Conservation (phyloP, 2,797 vertebrate species). For the Xenopus petersii region DNA sequence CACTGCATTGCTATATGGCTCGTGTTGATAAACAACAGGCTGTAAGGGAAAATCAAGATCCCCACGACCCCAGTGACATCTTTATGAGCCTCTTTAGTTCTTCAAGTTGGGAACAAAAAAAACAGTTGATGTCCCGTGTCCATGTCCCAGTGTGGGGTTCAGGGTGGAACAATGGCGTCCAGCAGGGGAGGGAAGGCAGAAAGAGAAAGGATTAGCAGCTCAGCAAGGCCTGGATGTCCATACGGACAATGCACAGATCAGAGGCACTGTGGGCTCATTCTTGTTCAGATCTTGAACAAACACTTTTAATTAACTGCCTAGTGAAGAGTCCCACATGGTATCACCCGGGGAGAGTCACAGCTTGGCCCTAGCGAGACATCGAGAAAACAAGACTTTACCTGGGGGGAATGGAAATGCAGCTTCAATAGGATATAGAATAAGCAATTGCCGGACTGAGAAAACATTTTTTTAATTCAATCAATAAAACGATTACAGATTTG, state of each 20-base stretch:
- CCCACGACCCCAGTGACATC: conserved; percentile 19
- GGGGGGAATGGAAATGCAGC: no score
- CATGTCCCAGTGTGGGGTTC: conserved; percentile 23
- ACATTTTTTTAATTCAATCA: no score
- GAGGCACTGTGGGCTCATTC: not conserved
- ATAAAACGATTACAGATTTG: no score
- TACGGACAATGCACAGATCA: not conserved
- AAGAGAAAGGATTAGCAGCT: conserved; percentile 29
- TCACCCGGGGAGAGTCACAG: no score
- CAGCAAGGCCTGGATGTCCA: not conserved
- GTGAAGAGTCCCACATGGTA: not conserved
- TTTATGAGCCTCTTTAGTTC: conserved; percentile 29
- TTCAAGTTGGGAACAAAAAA: conserved; percentile 16
- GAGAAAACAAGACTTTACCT: no score
- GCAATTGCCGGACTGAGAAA: no score
- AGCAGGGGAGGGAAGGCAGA: conserved; percentile 12
- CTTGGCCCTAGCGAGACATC: no score
- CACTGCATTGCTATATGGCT: no score
- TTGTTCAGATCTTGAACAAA: not conserved
- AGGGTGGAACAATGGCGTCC: conserved; percentile 33
- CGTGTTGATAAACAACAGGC: conserved; percentile 7
- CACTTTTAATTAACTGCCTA: not conserved
- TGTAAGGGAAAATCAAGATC: conserved; percentile 9
- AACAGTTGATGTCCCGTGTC: not conserved
- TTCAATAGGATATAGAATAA: no score